Conservation (phyloP, 2,113 vertebrate genomes). For the Seriola dumerili region DNA sequence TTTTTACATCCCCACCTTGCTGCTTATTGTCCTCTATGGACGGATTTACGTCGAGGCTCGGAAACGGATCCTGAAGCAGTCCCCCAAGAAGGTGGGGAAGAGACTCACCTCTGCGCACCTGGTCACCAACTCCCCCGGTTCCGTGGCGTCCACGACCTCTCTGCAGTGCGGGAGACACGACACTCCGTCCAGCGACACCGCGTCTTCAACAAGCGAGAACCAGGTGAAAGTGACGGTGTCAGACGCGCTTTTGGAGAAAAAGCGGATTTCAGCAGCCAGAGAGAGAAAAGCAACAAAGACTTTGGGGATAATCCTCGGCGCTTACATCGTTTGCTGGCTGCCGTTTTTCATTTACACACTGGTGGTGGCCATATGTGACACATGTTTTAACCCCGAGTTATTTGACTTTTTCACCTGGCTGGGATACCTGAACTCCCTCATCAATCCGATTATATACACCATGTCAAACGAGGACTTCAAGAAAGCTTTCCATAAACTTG, state of each 20-base stretch:
- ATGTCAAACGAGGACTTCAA: constrained; percentile 97
- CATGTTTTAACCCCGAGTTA: constrained; percentile 88
- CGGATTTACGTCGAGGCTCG: constrained; percentile 97
- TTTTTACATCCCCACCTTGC: constrained; percentile 96
- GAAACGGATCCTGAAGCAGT: constrained; percentile 94
- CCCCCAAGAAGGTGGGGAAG: constrained; percentile 92
- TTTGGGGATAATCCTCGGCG: constrained; percentile 96
- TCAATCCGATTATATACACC: constrained; percentile 97
- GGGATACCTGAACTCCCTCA: constrained; percentile 96
- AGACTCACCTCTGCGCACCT: constrained; percentile 93
- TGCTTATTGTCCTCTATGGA: constrained; percentile 95
- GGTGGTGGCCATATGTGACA: constrained; percentile 90
- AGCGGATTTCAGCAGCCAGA: constrained; percentile 95
- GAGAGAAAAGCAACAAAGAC: constrained; percentile 98
- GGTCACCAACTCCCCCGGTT: constrained; percentile 93
- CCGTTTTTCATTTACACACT: constrained; percentile 98
- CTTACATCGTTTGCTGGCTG: constrained; percentile 97
- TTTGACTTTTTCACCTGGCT: constrained; percentile 97
- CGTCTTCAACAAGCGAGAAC: constrained; percentile 89
- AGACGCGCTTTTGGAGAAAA: constrained; percentile 95
- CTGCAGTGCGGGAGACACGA: constrained; percentile 90
- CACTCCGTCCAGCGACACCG: constrained; percentile 86
- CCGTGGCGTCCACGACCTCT: constrained; percentile 89
- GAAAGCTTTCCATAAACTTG: constrained; percentile 94
- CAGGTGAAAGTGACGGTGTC: constrained; percentile 95